phyloP scores from a whole-genome alignment of 2,888 invertebrate genomes.

The Odiellus spinosus region DNA sequence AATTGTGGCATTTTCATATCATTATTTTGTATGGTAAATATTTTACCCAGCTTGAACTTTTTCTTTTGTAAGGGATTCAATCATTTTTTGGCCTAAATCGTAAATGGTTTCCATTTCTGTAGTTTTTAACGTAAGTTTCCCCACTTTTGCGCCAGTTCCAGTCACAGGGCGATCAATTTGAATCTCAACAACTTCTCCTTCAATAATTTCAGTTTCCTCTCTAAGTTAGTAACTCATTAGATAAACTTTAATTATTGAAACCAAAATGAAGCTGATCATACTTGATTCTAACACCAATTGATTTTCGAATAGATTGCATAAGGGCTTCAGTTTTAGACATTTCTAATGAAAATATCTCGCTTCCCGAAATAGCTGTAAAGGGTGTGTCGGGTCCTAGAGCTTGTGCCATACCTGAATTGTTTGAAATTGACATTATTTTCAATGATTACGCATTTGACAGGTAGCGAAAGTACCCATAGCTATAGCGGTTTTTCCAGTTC shows the following conservation, averaged over 20 bases:
- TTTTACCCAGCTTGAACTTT: slow-evolving; percentile 48
- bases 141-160: slow-evolving; percentile 64
- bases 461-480: slow-evolving; percentile 56
- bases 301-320: slow-evolving; percentile 84
- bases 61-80: slow-evolving; percentile 86
- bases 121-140: slow-evolving; percentile 90
- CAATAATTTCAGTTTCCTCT: slow-evolving; percentile 95
- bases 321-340: slow-evolving; percentile 99
- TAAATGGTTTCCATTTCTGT: slow-evolving; percentile 99
- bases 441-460: not conserved
- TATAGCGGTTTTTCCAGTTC: slow-evolving; percentile 95
- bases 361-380: slow-evolving; percentile 95
- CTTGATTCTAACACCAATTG: slow-evolving; percentile 87
- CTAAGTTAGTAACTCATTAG: slow-evolving; percentile 33
- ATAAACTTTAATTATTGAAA: no score
- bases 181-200: slow-evolving; percentile 96
- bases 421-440: not conserved
- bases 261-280: slow-evolving; percentile 31
- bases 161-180: slow-evolving; percentile 89
- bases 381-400: slow-evolving; percentile 55
- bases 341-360: slow-evolving; percentile 94
- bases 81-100: slow-evolving; percentile 95
- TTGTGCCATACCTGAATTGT: slow-evolving; percentile 22
- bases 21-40: slow-evolving; percentile 1
- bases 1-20: not conserved